Conservation (phyloP, 2,797 vertebrate species). For the Urocyon cinereoargenteus region DNA sequence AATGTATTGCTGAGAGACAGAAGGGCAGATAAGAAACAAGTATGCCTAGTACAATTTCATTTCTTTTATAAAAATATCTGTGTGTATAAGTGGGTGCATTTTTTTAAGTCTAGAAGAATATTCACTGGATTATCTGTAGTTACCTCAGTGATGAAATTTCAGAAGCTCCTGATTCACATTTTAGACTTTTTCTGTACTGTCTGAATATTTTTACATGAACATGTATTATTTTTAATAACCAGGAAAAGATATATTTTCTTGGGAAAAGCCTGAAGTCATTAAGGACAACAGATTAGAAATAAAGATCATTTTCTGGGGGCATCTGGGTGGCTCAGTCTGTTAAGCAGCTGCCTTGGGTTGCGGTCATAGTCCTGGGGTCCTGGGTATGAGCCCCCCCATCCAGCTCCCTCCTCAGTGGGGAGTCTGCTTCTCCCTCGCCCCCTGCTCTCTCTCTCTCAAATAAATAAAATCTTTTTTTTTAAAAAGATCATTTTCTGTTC, state of each 20-base stretch:
- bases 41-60: not conserved
- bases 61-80: not conserved
- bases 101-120: not conserved
- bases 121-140: not conserved
- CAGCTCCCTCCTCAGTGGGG: no score
- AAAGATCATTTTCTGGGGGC: conserved; percentile 71
- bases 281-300: conserved; percentile 70
- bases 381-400: no score
- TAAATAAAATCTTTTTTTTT: no score
- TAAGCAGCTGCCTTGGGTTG: no score
- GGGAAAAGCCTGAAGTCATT: conserved; percentile 67
- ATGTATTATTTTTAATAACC: conserved; percentile 69
- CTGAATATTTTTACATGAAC: conserved; percentile 32
- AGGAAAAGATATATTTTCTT: conserved; percentile 48
- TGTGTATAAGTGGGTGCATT: not conserved
- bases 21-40: not conserved
- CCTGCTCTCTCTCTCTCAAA: no score
- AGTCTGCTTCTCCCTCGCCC: no score
- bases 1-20: not conserved
- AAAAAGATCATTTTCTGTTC: conserved; percentile 73
- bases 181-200: conserved; percentile 18
- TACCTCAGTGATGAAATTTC: conserved; percentile 25
- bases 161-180: conserved; percentile 17
- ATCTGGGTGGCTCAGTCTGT: no score
- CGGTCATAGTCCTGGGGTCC: no score